Evolutionary conservation across 1,140 invertebrate genomes (phyloP), one percentile per base, ranked within the genome.

Genomic region (Hylaeus volcanicus): DNA sequence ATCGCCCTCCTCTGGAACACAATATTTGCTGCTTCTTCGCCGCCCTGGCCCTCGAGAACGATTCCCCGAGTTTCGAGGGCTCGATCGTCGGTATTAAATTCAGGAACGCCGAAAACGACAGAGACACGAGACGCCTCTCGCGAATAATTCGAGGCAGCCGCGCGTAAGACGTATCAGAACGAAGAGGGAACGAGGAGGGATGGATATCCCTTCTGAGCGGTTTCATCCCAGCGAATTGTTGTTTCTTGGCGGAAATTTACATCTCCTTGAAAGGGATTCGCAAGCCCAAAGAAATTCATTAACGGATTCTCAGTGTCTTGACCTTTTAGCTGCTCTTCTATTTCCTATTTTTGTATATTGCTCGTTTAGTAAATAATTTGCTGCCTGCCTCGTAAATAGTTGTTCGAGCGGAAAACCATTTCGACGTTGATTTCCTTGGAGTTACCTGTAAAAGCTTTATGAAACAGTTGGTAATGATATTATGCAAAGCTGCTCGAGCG

Each of bases 1-100:
- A 11, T 26, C 26, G 26, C 26, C 15, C 55, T 43, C 45, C 43
- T 61, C 41, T 45, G 53, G 51, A 51, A 48, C 55, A 48, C 63
- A 74, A 66, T 74, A 74, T 79, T 79, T 79, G 63, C 71, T 48
- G 26, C 65, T 73, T 56, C 70, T 58, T 60, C 77, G 45, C 39
- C 48, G 51, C 26, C 14, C 48, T 5, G 6, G 9, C 37, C 11
- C 51, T 73, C 41, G 51, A 65, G 60, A 48, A 73, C 14, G 51
- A 73, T 79, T 65, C 14, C 51, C 1, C 26, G 58, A 41, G 39
- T 51, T 61, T 73, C 60, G 69, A 65, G 37, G 64, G 51, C 61
- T 55, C 77, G 77, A 79, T 79, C 70, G 0, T 3, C 14, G 76
- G 12, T 65, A 73, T 79, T 73, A 65, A 48, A 56, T 51, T 45